phyloP scores from a whole-genome alignment of 1,140 invertebrate genomes.

The Eueides isabella region DNA sequence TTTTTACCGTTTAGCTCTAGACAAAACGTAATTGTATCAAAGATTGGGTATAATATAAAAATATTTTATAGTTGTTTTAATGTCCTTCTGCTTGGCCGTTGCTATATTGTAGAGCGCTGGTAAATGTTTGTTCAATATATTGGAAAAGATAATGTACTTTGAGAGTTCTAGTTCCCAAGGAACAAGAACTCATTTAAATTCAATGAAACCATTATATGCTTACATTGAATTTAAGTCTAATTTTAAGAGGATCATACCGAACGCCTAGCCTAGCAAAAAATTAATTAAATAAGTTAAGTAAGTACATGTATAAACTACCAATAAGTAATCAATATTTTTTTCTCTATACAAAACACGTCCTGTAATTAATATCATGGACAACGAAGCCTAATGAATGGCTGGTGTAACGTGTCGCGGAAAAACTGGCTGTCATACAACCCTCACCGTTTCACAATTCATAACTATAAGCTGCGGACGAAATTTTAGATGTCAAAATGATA shows the following conservation, averaged over 20 bases:
- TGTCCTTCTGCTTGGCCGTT: neutral
- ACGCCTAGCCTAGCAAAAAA: too few relatives aligned
- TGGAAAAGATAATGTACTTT: neutral
- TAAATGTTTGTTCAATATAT: neutral
- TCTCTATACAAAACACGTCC: constrained; percentile 15
- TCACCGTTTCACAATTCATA: constrained; percentile 29
- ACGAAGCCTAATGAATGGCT: constrained; percentile 67
- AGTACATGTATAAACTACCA: neutral
- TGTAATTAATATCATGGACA: constrained; percentile 67
- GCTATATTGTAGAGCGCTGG: neutral
- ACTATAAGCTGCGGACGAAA: constrained; percentile 55
- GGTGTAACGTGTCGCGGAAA: constrained; percentile 64
- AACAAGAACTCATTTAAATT: neutral
- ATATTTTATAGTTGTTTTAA: neutral
- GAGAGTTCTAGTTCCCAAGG: too few relatives aligned
- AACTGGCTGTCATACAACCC: constrained; percentile 62
- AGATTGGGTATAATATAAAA: neutral
- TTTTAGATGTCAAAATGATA: constrained; percentile 77
- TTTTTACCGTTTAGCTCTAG: too few relatives aligned
- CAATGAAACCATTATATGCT: neutral
- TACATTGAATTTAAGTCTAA: too few relatives aligned
- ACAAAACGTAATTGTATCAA: too few relatives aligned
- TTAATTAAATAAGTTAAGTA: too few relatives aligned
- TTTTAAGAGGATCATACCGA: too few relatives aligned
- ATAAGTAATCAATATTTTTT: neutral